These are phyloP conservation scores for Corydoras sp. DNA, from an alignment of 2,113 vertebrate species.

Conservation along the genomic window DNA sequence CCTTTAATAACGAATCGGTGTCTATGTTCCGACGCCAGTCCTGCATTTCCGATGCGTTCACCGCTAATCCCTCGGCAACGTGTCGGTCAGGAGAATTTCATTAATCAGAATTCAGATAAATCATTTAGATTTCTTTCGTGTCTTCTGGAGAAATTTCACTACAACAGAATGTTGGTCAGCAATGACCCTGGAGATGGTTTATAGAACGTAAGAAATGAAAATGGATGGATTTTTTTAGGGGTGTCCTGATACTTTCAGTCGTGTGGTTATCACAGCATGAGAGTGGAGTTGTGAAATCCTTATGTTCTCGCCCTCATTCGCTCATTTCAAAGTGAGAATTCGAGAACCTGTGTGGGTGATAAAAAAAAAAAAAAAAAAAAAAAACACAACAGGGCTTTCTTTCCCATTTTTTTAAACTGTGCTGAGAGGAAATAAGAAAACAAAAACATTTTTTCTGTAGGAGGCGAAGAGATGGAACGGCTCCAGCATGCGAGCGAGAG, in stretches of 20 bases:
- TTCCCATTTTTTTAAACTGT: too few relatives aligned
- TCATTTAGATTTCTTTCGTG: too few relatives aligned
- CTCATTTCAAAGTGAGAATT: neutral
- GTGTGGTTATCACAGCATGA: neutral
- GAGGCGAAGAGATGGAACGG: constrained; percentile 21
- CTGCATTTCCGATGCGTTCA: constrained; percentile 13
- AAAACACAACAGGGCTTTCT: too few relatives aligned
- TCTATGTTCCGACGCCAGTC: constrained; percentile 11
- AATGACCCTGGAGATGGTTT: too few relatives aligned
- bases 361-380: constrained; percentile 1
- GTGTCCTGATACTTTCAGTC: too few relatives aligned
- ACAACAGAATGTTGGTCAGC: too few relatives aligned
- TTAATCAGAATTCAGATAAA: too few relatives aligned
- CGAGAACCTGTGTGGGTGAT: constrained; percentile 14
- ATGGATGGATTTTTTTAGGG: too few relatives aligned
- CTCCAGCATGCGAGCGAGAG: constrained; percentile 1
- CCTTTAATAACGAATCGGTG: neutral
- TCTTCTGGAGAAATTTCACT: neutral
- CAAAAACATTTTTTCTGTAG: neutral
- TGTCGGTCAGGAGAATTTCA: too few relatives aligned
- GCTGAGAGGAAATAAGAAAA: constrained; percentile 12
- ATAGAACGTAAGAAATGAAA: too few relatives aligned
- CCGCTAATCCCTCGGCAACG: neutral
- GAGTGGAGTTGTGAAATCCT: neutral
- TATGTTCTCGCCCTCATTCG: neutral